Evolutionary conservation across 2,888 invertebrate species (phyloP).

Genomic region (Plagodis dolabraria): DNA sequence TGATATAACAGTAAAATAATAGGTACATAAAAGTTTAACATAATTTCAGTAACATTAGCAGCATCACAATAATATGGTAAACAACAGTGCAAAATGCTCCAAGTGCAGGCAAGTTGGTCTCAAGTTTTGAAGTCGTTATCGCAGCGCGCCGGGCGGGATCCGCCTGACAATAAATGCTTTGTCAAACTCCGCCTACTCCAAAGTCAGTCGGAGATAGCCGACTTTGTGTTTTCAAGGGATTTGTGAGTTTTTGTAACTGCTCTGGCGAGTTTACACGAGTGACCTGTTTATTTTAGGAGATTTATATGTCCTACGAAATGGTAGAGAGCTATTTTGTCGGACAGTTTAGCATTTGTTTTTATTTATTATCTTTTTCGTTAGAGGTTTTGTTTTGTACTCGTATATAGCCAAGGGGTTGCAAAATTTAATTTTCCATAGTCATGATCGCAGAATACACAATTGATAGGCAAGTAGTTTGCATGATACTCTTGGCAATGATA

Average conservation of each 20-base stretch:
- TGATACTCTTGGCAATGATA: no score
- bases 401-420: constrained; percentile 33
- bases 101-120: constrained; percentile 29
- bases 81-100: constrained; percentile 29
- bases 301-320: constrained; percentile 16
- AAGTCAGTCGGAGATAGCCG: constrained; percentile 57
- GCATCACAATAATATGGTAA: constrained; percentile 26
- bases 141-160: constrained; percentile 54
- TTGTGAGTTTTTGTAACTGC: constrained; percentile 25
- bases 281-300: constrained; percentile 22
- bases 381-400: no score
- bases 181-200: constrained; percentile 63
- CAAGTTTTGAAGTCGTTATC: constrained; percentile 75
- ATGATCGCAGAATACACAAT: no score
- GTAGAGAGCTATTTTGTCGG: constrained; percentile 8
- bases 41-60: constrained; percentile 13
- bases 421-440: no score
- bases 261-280: constrained; percentile 17
- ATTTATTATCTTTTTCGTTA: background rate
- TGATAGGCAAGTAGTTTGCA: no score
- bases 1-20: no score
- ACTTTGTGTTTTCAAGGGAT: constrained; percentile 64
- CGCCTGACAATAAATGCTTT: constrained; percentile 75
- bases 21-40: no score
- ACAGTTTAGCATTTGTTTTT: background rate